A percentile compares a stretch with the other conserved stretches of the same genome.
Conservation (phyloP, 2,113 vertebrate species). For the Mohoua ochrocephala region DNA sequence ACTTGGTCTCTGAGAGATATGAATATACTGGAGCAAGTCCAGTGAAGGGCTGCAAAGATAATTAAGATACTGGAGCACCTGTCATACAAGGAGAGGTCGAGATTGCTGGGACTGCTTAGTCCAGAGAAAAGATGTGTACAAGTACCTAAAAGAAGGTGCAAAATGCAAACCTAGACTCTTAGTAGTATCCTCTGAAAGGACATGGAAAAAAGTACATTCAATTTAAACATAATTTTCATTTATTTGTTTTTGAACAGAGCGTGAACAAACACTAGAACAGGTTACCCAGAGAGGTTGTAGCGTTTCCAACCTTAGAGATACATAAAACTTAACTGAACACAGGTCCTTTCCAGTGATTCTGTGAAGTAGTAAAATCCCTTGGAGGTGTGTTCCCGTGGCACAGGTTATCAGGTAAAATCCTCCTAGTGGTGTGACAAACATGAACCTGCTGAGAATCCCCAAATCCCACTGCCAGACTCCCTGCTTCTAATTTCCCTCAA, state of each 20-base stretch:
- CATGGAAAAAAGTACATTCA: neutral
- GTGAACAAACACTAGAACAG: neutral
- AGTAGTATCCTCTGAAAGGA: neutral
- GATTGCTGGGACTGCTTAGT: neutral
- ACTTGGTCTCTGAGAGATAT: neutral
- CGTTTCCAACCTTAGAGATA: neutral
- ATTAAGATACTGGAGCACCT: neutral
- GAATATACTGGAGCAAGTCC: neutral
- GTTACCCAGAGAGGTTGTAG: neutral
- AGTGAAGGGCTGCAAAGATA: neutral
- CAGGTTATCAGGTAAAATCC: neutral
- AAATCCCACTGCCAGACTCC: neutral
- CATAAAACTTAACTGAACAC: neutral
- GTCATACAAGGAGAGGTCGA: neutral
- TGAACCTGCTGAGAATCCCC: neutral
- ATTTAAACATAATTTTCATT: neutral
- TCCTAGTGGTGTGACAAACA: neutral
- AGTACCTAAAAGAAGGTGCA: neutral
- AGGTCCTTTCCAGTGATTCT: neutral
- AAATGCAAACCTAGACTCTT: neutral
- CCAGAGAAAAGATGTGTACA: fast-evolving
- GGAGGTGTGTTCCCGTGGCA: neutral
- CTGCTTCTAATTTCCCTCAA: neutral
- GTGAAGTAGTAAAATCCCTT: neutral
- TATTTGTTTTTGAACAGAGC: neutral